These are phyloP conservation scores for Anhinga anhinga DNA, from an alignment of 2,113 vertebrate genomes.

Conservation along the genomic window DNA sequence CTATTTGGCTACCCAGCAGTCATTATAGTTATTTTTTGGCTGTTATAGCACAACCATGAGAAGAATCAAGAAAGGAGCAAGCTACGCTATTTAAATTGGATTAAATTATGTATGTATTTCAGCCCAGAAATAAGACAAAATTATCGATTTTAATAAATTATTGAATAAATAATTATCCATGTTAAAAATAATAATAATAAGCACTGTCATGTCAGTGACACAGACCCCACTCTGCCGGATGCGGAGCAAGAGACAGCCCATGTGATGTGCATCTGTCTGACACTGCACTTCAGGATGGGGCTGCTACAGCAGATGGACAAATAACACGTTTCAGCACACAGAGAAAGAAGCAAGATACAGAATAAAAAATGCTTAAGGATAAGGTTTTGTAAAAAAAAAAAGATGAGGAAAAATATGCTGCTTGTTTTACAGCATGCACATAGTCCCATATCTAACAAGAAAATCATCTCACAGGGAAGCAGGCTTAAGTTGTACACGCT, in stretches of 20 bases:
- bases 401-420: neutral
- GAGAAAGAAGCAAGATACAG: neutral
- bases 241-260: neutral
- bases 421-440: neutral
- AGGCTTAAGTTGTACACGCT: neutral
- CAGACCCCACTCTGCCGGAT: fast-evolving
- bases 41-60: neutral
- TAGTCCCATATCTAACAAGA: neutral
- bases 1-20: neutral
- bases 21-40: neutral
- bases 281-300: neutral
- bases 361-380: neutral
- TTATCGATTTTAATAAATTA: neutral
- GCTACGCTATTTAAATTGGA: neutral
- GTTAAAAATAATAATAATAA: neutral
- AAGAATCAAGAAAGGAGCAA: neutral
- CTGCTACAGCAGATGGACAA: neutral
- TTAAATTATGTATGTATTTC: neutral
- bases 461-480: neutral
- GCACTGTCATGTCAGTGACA: fast-evolving
- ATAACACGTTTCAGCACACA: neutral
- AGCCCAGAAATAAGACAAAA: neutral
- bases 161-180: too few relatives aligned
- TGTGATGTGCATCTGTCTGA: neutral
- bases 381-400: neutral